Evolutionary conservation across 2,888 invertebrate genomes (phyloP).

Genomic region (Allophyes oxyacanthae): DNA sequence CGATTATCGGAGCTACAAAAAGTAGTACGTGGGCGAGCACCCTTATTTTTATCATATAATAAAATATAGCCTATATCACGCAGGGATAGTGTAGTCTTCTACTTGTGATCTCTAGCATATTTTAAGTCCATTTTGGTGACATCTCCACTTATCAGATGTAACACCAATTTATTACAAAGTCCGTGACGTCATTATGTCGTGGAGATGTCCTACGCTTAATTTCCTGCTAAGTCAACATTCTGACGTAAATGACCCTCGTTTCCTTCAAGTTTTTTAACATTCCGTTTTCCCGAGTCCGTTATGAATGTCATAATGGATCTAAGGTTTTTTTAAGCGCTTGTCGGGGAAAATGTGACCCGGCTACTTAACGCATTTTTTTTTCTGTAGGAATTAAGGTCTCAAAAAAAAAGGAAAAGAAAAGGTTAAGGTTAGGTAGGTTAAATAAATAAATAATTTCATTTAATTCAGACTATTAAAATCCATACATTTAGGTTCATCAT

Average conservation of each 20-base stretch:
- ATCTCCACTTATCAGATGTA: slow-evolving; percentile 30
- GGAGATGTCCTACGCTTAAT: slow-evolving; percentile 54
- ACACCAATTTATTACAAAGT: slow-evolving; percentile 52
- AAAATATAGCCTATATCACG: too few species aligned
- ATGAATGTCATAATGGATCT: slow-evolving; percentile 3
- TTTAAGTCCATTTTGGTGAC: neutral
- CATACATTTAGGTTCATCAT: too few species aligned
- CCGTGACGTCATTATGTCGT: slow-evolving; percentile 47
- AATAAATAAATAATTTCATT: too few species aligned
- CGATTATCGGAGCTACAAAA: too few species aligned
- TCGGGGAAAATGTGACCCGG: too few species aligned
- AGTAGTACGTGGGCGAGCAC: too few species aligned
- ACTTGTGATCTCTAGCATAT: neutral
- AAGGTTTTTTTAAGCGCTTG: neutral
- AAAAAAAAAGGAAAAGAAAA: neutral
- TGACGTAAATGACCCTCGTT: slow-evolving; percentile 14
- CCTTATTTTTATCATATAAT: too few species aligned
- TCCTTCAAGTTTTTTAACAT: slow-evolving; percentile 8
- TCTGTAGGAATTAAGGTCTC: too few species aligned
- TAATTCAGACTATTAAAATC: too few species aligned
- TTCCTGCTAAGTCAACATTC: slow-evolving; percentile 50
- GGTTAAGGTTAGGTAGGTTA: too few species aligned
- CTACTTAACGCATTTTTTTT: too few species aligned
- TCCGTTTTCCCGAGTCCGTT: neutral
- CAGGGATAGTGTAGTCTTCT: too few species aligned